Percentiles rank a stretch among this genome's conserved stretches.
phyloP scores from a whole-genome alignment of 2,113 vertebrate species.

The Mellivora capensis region DNA sequence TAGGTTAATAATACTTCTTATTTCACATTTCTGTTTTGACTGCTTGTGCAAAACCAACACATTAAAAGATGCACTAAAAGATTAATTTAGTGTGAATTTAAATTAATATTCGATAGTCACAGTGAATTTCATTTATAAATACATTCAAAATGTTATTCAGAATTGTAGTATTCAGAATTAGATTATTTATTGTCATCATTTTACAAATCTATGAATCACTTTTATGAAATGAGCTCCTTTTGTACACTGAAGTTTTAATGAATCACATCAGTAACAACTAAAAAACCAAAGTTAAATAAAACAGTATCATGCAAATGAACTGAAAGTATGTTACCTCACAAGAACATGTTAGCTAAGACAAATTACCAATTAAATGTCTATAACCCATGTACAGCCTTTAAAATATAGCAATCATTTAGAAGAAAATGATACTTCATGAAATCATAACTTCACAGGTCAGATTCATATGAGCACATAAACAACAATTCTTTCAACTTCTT shows the following conservation, averaged over 20 bases:
- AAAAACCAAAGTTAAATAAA: neutral
- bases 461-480: neutral
- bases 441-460: neutral
- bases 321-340: neutral
- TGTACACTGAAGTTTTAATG: neutral
- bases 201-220: neutral
- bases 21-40: neutral
- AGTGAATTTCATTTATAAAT: neutral
- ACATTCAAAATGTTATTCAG: neutral
- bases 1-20: neutral
- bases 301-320: neutral
- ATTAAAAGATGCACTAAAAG: neutral
- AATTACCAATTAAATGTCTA: neutral
- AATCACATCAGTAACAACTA: neutral
- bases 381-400: neutral
- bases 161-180: neutral
- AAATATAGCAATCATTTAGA: neutral
- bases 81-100: neutral
- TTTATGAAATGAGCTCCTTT: neutral
- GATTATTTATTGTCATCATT: neutral
- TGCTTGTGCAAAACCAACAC: neutral
- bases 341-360: neutral
- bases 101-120: neutral
- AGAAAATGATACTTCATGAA: neutral
- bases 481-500: neutral